A percentile compares a stretch with the other conserved stretches of the same genome.
Evolutionary conservation across 2,797 vertebrate genomes (phyloP).

Genomic region (Enteromius thamalakanensis): DNA sequence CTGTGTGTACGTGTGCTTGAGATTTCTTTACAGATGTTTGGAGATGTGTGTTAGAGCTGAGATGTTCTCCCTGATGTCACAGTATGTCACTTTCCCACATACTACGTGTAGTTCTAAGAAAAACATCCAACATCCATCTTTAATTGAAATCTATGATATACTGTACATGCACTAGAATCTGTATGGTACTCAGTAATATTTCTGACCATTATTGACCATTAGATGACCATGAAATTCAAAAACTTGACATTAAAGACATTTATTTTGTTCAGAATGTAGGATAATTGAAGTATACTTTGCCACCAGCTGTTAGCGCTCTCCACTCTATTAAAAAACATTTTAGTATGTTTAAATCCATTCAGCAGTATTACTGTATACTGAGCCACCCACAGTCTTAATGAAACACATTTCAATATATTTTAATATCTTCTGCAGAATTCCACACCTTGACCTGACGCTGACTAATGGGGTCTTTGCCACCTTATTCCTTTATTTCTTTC

Average conservation of each 20-base stretch:
- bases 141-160: background rate
- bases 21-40: slow-evolving; percentile 12
- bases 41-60: slow-evolving; percentile 1
- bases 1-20: slow-evolving; percentile 3
- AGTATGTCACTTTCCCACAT: too few relatives aligned
- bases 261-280: background rate
- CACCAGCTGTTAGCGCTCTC: background rate
- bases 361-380: too few relatives aligned
- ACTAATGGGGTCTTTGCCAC: slow-evolving; percentile 1
- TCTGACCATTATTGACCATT: background rate
- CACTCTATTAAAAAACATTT: background rate
- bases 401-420: background rate
- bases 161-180: background rate
- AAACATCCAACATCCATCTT: background rate
- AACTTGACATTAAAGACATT: background rate
- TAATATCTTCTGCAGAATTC: background rate
- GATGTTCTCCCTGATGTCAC: background rate
- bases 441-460: background rate
- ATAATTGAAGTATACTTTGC: too few relatives aligned
- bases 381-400: background rate
- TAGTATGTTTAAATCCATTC: background rate
- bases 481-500: background rate
- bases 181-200: background rate
- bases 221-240: background rate
- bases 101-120: background rate